Evolutionary conservation across 1,140 invertebrate genomes (phyloP).

Genomic region (Ooceraea biroi): DNA sequence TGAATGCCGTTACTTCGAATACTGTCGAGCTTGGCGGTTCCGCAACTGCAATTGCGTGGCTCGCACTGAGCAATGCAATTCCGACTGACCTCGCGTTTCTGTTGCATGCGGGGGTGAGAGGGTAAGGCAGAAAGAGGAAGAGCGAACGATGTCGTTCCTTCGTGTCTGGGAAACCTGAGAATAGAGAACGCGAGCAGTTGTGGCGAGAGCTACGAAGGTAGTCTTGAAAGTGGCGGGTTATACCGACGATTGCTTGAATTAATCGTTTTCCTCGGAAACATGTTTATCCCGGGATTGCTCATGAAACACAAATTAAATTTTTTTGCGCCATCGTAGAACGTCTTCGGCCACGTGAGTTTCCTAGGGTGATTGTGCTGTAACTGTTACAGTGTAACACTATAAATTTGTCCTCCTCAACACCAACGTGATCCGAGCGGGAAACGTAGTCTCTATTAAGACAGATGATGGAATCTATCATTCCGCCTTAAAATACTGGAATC

Average conservation of each 20-base stretch:
- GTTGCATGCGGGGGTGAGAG: constrained; percentile 1
- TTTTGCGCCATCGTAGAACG: not conserved
- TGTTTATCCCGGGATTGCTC: constrained; percentile 14
- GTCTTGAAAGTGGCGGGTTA: constrained; percentile 32
- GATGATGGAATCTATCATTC: too few relatives aligned
- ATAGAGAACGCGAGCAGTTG: constrained; percentile 38
- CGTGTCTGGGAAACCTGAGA: constrained; percentile 27
- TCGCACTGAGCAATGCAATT: constrained; percentile 50
- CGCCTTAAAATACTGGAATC: too few relatives aligned
- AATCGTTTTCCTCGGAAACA: constrained; percentile 29
- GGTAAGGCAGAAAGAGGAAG: not conserved
- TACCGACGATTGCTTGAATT: constrained; percentile 27
- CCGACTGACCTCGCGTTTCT: constrained; percentile 36
- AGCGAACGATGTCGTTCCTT: not conserved
- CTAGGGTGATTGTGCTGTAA: too few relatives aligned
- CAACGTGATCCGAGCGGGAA: too few relatives aligned
- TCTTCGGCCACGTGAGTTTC: not conserved
- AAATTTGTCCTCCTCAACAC: too few relatives aligned
- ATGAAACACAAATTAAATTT: constrained; percentile 19
- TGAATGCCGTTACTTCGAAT: constrained; percentile 80
- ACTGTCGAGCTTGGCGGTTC: constrained; percentile 73
- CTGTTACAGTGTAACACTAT: too few relatives aligned
- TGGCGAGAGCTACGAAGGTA: not conserved
- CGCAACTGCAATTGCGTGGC: constrained; percentile 70
- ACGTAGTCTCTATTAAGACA: too few relatives aligned